A percentile compares a stretch with the other conserved stretches of the same genome.
Conservation (phyloP, 2,888 invertebrate genomes). For the Agrochola lychnidis region DNA sequence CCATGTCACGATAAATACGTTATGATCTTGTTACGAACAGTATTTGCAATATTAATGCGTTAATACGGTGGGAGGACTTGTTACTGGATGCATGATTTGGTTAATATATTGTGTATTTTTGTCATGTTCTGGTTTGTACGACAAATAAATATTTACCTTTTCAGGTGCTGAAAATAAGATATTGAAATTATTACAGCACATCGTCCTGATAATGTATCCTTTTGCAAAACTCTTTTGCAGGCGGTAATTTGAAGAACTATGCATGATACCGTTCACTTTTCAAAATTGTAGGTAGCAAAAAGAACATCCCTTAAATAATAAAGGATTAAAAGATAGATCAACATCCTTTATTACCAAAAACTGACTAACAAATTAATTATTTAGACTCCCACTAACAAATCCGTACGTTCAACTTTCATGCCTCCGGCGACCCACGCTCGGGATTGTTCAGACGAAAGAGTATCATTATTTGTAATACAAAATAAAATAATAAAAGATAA, state of each 20-base stretch:
- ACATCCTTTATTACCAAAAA: constrained; percentile 26
- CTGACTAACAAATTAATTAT: constrained; percentile 44
- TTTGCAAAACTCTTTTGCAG: neutral
- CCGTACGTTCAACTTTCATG: constrained; percentile 29
- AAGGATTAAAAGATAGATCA: constrained; percentile 15
- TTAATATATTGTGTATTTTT: constrained; percentile 15
- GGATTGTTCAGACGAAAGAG: neutral
- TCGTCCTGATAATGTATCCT: neutral
- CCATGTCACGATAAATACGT: constrained; percentile 57
- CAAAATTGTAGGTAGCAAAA: neutral
- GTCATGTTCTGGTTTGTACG: neutral
- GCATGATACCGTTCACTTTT: neutral
- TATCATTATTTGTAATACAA: constrained; percentile 7
- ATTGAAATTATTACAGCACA: neutral
- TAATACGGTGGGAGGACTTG: constrained; percentile 35
- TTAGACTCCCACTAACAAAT: constrained; percentile 31
- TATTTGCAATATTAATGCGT: constrained; percentile 60
- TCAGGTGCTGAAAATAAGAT: neutral
- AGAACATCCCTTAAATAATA: neutral
- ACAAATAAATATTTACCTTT: neutral
- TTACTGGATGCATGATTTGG: constrained; percentile 21
- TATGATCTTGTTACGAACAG: constrained; percentile 61
- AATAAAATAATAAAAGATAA: constrained; percentile 4
- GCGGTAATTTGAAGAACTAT: neutral
- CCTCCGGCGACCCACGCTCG: constrained; percentile 11